Evolutionary conservation across 2,797 vertebrate species (phyloP).

Genomic region (Tinamus major): DNA sequence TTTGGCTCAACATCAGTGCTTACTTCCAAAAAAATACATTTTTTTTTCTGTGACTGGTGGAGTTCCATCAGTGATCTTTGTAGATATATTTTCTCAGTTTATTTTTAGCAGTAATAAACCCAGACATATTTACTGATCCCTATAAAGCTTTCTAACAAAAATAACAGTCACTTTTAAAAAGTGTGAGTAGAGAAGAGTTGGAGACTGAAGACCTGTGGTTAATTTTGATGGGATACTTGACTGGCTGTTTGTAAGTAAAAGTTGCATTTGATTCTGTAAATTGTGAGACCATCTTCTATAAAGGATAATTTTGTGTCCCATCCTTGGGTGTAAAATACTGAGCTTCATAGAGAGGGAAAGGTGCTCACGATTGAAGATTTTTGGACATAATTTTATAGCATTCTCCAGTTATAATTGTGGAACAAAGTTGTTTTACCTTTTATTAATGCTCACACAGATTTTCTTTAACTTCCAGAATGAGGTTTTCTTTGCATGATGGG

Average conservation of each 20-base stretch:
- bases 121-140: not conserved
- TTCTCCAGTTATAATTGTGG: not conserved
- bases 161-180: not conserved
- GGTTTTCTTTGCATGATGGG: constrained; percentile 28
- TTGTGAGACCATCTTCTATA: not conserved
- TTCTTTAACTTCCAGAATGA: not conserved
- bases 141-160: not conserved
- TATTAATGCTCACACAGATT: not conserved
- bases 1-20: not conserved
- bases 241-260: constrained; percentile 5
- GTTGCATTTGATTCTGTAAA: not conserved
- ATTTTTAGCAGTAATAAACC: not conserved
- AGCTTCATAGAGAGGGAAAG: not conserved
- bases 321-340: not conserved
- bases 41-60: not conserved
- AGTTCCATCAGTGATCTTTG: not conserved
- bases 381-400: not conserved
- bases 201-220: not conserved
- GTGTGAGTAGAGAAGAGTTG: not conserved
- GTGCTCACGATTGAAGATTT: not conserved
- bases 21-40: not conserved
- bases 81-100: not conserved
- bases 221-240: constrained; percentile 39
- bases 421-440: constrained; percentile 10
- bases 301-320: not conserved